Percentiles rank a stretch among this genome's conserved stretches.
These are phyloP conservation scores for Scaptomyza montana DNA, from an alignment of 1,140 invertebrate species.

Conservation along the genomic window DNA sequence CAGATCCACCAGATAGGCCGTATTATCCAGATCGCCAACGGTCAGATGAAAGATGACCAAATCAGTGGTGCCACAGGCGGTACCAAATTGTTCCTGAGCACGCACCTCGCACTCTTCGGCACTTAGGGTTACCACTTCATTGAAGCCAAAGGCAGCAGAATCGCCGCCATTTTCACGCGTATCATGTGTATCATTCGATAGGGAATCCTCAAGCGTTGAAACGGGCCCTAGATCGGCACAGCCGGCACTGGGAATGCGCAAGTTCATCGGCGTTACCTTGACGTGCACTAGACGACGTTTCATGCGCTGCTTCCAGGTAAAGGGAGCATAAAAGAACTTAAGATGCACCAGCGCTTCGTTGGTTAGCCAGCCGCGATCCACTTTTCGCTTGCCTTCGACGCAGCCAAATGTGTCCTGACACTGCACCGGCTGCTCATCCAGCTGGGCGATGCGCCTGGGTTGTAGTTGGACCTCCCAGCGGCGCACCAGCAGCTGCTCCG, in stretches of 20 bases:
- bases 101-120: constrained; percentile 87
- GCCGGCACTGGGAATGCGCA: constrained; percentile 85
- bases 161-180: constrained; percentile 84
- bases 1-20: constrained; percentile 89
- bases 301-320: constrained; percentile 92
- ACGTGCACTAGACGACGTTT: constrained; percentile 88
- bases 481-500: constrained; percentile 88
- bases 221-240: constrained; percentile 32
- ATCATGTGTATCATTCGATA: constrained; percentile 86
- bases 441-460: constrained; percentile 85
- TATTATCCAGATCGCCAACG: constrained; percentile 89
- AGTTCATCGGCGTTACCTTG: constrained; percentile 91
- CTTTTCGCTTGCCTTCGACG: constrained; percentile 85
- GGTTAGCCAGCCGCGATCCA: constrained; percentile 94
- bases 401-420: constrained; percentile 86
- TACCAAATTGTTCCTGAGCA: constrained; percentile 93
- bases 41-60: constrained; percentile 93
- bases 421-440: constrained; percentile 67
- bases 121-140: constrained; percentile 86
- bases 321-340: constrained; percentile 92
- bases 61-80: constrained; percentile 89
- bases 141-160: constrained; percentile 84
- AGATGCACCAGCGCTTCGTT: constrained; percentile 94
- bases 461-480: constrained; percentile 93
- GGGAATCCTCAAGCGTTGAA: constrained; percentile 85